Evolutionary conservation across 30 jellyfish, hydroid and myxozoan genomes (phyloP).

Genomic region (Nemopilema nomurai): DNA sequence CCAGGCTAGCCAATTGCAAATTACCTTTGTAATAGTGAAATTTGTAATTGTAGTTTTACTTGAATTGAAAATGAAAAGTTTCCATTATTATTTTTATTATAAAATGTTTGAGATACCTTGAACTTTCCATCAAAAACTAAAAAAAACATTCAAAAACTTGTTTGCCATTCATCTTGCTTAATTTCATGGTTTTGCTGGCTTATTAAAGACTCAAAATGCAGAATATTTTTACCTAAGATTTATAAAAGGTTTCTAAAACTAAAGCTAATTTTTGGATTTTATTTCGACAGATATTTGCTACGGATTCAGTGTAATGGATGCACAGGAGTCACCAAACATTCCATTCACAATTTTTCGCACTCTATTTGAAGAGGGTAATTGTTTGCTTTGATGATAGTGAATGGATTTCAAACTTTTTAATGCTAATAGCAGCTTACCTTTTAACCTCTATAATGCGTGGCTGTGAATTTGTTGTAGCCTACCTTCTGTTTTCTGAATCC

Average conservation of each 20-base stretch:
- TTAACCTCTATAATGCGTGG: neutral
- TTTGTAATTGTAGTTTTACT: too few relatives aligned
- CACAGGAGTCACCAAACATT: slow-evolving; percentile 27
- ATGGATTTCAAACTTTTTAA: neutral
- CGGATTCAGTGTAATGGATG: slow-evolving; percentile 8
- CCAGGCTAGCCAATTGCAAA: too few relatives aligned
- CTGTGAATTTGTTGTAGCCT: neutral
- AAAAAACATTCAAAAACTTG: neutral
- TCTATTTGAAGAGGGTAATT: slow-evolving; percentile 5
- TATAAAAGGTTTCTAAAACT: neutral
- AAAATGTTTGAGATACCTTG: neutral
- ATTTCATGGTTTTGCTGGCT: neutral
- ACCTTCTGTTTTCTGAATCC: neutral
- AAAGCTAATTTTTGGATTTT: neutral
- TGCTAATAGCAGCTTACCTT: neutral
- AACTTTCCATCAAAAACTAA: neutral
- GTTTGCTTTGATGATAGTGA: neutral
- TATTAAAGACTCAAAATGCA: neutral
- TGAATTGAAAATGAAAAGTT: too few relatives aligned
- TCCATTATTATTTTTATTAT: too few relatives aligned
- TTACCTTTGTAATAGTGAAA: too few relatives aligned
- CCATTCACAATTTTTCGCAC: slow-evolving; percentile 22
- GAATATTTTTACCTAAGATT: neutral
- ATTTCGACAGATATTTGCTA: slow-evolving; percentile 13
- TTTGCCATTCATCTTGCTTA: too few relatives aligned